phyloP scores from a whole-genome alignment of 2,797 vertebrate genomes.

The Echiichthys vipera region DNA sequence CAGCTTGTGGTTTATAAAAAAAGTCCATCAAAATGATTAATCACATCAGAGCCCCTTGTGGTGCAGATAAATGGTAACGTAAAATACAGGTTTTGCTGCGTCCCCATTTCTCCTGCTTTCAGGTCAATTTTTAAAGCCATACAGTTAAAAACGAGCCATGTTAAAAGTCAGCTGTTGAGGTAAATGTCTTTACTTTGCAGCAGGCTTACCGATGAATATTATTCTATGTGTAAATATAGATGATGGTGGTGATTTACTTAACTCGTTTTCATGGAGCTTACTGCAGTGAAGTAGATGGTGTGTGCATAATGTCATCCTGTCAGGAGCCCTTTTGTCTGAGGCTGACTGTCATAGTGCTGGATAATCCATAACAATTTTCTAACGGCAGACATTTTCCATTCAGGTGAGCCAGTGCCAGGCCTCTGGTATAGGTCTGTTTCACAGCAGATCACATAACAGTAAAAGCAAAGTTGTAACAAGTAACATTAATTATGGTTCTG shows the following conservation, averaged over 20 bases:
- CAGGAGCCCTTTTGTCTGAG: not conserved
- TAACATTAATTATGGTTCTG: not conserved
- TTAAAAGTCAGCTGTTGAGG: not conserved
- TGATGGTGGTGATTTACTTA: not conserved
- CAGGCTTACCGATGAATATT: too few relatives aligned
- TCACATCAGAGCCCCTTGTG: not conserved
- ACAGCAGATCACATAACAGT: not conserved
- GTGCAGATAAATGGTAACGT: not conserved
- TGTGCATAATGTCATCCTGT: too few relatives aligned
- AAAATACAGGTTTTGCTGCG: not conserved
- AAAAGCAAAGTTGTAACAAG: not conserved
- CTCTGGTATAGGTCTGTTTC: not conserved
- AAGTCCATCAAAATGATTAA: not conserved
- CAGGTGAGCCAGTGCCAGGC: not conserved
- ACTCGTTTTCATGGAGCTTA: not conserved
- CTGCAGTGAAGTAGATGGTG: not conserved
- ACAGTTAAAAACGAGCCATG: not conserved
- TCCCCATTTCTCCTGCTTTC: not conserved
- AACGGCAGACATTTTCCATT: not conserved
- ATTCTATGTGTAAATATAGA: not conserved
- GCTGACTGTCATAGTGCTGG: not conserved
- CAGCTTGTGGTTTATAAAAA: not conserved
- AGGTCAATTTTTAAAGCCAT: not conserved
- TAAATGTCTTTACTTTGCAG: too few relatives aligned
- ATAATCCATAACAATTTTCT: not conserved